Conservation (phyloP, 2,797 vertebrate genomes). For the Apodemus agrarius region DNA sequence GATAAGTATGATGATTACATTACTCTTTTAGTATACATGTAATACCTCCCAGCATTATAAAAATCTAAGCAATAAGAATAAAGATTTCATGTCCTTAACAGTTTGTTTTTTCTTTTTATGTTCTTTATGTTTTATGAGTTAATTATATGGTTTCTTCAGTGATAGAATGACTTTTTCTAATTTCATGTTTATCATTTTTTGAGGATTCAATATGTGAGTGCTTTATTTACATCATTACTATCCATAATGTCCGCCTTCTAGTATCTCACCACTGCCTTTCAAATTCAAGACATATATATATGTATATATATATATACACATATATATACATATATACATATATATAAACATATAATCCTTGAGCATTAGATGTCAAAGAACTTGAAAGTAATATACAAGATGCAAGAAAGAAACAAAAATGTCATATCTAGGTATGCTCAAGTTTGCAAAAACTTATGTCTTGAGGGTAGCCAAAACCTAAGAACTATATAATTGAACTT, state of each 20-base stretch:
- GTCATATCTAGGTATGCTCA: no score
- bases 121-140: not conserved
- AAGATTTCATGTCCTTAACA: not conserved
- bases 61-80: not conserved
- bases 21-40: not conserved
- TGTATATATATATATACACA: no score
- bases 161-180: not conserved
- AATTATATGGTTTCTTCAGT: not conserved
- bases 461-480: no score
- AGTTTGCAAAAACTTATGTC: no score
- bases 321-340: no score
- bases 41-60: not conserved
- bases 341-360: no score
- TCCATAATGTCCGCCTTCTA: not conserved
- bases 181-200: not conserved
- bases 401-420: no score
- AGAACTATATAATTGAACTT: no score
- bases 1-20: not conserved
- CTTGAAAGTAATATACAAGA: no score
- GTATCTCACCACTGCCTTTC: not conserved
- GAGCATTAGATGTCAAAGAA: no score
- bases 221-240: not conserved
- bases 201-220: not conserved
- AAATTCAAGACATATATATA: not conserved
- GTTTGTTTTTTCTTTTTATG: not conserved